Evolutionary conservation across 2,113 vertebrate species (phyloP), one percentile per base, ranked within the genome.

Genomic region (Cyphomyrus plagiostoma): DNA sequence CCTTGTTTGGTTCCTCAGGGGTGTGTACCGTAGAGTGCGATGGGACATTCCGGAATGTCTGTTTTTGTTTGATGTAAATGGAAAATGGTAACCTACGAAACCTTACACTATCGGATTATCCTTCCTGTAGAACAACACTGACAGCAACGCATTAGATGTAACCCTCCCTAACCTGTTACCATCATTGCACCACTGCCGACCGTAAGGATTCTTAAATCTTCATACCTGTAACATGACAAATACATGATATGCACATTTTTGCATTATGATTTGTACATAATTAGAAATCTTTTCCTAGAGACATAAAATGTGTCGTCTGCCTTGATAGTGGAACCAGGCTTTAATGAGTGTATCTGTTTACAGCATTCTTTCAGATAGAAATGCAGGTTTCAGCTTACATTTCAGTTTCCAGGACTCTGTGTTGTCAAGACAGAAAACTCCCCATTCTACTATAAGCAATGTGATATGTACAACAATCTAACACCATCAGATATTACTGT

Each of bases 141-240:
- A 77, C 89, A 39, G 90, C 92, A 93, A 93, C 92, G 91, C 90
- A 89, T 52, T 74, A 82, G 91, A 91, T 92, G 93, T 89, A 90
- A 93, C 50, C 92, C 5, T 46, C 89, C 52, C 93, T 92, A 92
- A 92, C 91, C 91, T 92, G 70, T 91, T 91, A 93, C 93, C 92
- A 93, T 94, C 92, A 62, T 89, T 88, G 89, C 52, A 82, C 88
- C 87, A 92, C 92, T 93, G 93, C 93, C 90, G 93, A 89, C 93
- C 92, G 92, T 94, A 93, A 15, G 3, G 49, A 56, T 26, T 46
- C 53, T 53, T 56, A 26, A 49, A 52, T 35, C n/a, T 53, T 35
- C 48, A 35, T 53, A 39, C 8, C 50, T 15, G 10, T 39, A 39
- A 15, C 46, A 46, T 26, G 23, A 86, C 15, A 30, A 39, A 87